Evolutionary conservation across 1,140 invertebrate genomes (phyloP).

Genomic region (Geopemphigus sp.): DNA sequence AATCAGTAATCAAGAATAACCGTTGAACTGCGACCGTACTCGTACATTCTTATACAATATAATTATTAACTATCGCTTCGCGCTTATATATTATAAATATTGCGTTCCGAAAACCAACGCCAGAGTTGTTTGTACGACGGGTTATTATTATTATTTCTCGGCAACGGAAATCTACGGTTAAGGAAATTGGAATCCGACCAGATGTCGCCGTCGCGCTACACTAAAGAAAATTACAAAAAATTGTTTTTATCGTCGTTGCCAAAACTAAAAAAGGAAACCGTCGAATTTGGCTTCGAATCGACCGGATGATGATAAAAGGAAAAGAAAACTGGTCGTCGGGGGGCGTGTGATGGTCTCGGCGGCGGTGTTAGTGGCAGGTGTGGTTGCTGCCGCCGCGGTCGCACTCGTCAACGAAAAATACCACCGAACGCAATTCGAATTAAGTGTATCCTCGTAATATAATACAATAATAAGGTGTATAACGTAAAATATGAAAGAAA

Average conservation of each 20-base stretch:
- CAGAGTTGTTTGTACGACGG: no score
- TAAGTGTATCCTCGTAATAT: no score
- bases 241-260: not conserved
- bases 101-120: not conserved
- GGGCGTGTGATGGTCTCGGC: not conserved
- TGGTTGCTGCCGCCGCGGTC: no score
- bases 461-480: no score
- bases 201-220: not conserved
- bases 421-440: not conserved
- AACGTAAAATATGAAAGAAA: not conserved
- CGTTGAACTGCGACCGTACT: constrained; percentile 7
- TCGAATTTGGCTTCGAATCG: not conserved
- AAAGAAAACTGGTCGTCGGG: not conserved
- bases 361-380: not conserved
- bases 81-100: no score
- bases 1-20: constrained; percentile 24
- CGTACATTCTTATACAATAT: no score
- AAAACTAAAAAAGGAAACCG: not conserved
- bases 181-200: constrained; percentile 8
- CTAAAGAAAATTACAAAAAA: not conserved
- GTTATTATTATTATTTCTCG: not conserved
- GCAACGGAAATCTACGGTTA: not conserved
- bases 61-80: not conserved
- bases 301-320: not conserved
- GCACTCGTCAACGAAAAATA: not conserved